Conservation (phyloP, 2,888 invertebrate species). For the Siphlonurus alternatus region DNA sequence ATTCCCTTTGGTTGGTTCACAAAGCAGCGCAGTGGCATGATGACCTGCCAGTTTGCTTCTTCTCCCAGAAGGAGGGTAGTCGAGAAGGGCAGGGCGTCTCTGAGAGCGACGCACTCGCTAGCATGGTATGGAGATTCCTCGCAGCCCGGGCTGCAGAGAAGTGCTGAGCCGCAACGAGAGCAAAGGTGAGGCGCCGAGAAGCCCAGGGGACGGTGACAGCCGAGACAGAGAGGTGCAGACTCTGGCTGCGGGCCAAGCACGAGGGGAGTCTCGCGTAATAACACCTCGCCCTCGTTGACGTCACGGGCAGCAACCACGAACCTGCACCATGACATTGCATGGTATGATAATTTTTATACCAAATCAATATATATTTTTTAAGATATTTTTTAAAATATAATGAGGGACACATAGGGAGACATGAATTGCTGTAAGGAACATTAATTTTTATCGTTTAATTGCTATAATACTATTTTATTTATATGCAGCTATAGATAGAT, state of each 20-base stretch:
- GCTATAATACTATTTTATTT: too few relatives aligned
- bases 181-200: background rate
- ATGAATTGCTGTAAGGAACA: too few relatives aligned
- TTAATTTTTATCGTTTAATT: too few relatives aligned
- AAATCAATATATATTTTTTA: background rate
- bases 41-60: constrained; percentile 48
- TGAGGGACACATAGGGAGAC: too few relatives aligned
- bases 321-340: background rate
- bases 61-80: background rate
- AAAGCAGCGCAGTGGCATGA: background rate
- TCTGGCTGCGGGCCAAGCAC: background rate
- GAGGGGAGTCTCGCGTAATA: background rate
- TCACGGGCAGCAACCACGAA: background rate
- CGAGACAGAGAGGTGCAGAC: background rate
- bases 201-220: background rate
- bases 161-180: background rate
- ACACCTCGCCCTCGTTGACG: background rate
- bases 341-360: background rate
- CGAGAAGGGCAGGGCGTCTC: background rate
- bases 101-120: background rate
- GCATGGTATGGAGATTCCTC: background rate
- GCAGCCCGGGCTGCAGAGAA: background rate
- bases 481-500: too few relatives aligned
- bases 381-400: background rate
- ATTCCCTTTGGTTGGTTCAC: background rate